Evolutionary conservation across 2,888 invertebrate species (phyloP).

Genomic region (Pogonocherus hispidulus): DNA sequence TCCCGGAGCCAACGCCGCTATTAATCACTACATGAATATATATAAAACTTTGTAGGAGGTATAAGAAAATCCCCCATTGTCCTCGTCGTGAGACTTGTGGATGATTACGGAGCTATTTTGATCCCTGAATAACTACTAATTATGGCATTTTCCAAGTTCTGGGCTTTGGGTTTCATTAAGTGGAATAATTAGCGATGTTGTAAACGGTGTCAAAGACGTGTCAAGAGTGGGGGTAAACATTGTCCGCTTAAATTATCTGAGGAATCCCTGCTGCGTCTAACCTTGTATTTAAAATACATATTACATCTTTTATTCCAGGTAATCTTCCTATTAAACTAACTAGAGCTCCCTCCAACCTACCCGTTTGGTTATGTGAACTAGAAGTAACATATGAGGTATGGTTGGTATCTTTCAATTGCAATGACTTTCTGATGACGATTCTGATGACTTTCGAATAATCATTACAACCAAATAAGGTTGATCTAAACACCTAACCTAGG

Average conservation of each 20-base stretch:
- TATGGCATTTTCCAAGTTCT: neutral
- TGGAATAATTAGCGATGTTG: neutral
- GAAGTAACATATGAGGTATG: no score
- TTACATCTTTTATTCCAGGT: no score
- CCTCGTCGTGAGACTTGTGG: neutral
- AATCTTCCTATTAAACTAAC: no score
- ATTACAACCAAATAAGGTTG: no score
- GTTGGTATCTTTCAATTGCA: no score
- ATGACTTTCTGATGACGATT: no score
- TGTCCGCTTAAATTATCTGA: neutral
- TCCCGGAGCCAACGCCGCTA: conserved; percentile 2
- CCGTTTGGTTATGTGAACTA: no score
- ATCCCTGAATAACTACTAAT: neutral
- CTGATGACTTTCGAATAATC: no score
- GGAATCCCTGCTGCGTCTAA: no score
- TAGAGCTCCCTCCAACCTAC: no score
- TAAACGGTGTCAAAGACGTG: neutral
- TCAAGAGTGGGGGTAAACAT: neutral
- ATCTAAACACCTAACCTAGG: no score
- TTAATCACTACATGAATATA: conserved; percentile 21
- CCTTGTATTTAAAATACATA: no score
- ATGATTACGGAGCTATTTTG: conserved; percentile 1
- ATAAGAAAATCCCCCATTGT: conserved; percentile 19
- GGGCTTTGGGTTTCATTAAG: neutral
- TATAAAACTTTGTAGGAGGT: neutral